Evolutionary conservation across 2,113 vertebrate genomes (phyloP).

Genomic region (Rhinopomastus cyanomelas): DNA sequence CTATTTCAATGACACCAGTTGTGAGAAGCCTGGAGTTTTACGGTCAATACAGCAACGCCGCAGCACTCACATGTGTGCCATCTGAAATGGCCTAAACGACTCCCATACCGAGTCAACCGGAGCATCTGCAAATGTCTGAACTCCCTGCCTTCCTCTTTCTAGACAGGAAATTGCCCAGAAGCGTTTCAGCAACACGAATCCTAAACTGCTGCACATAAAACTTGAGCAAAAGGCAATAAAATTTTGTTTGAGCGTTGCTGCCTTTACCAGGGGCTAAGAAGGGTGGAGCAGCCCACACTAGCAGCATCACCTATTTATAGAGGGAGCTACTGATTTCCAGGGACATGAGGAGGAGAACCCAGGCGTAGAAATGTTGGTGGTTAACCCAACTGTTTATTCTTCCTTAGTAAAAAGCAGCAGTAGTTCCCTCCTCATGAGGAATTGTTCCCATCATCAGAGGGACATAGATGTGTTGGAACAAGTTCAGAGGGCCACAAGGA

Average conservation of each 20-base stretch:
- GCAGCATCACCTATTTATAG: rapidly evolving
- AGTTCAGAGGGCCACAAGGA: too few relatives aligned
- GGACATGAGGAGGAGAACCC: neutral
- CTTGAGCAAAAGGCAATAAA: neutral
- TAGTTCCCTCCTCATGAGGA: neutral
- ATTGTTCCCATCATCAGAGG: neutral
- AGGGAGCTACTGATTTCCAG: neutral
- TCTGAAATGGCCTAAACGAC: neutral
- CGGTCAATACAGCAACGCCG: neutral
- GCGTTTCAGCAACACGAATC: neutral
- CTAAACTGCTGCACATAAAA: neutral
- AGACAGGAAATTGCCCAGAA: neutral
- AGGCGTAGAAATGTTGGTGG: neutral
- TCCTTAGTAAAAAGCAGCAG: neutral
- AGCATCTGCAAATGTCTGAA: neutral
- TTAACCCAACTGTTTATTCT: neutral
- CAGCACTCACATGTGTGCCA: neutral
- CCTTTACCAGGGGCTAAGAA: neutral
- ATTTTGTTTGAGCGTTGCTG: neutral
- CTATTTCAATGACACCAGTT: neutral
- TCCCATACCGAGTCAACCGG: neutral
- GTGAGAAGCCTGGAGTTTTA: neutral
- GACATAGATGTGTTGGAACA: too few relatives aligned
- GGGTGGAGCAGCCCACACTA: rapidly evolving
- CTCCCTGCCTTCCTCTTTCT: neutral